phyloP scores from a whole-genome alignment of 2,888 invertebrate genomes.

The Pammene aurita region DNA sequence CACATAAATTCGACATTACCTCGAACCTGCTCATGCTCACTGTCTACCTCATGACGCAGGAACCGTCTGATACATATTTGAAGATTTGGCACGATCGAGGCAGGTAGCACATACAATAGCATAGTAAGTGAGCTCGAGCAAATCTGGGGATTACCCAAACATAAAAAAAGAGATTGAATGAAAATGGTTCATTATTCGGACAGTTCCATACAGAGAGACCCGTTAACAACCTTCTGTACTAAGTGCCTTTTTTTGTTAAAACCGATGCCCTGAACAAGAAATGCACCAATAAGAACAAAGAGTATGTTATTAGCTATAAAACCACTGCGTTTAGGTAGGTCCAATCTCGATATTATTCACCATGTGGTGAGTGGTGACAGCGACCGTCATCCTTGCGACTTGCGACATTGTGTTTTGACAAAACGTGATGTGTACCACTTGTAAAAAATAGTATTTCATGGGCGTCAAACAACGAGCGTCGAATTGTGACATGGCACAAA shows the following conservation, averaged over 20 bases:
- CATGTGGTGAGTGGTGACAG: too few relatives aligned
- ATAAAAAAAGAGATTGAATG: too few relatives aligned
- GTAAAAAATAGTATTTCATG: slow-evolving; percentile 1
- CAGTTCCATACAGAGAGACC: too few relatives aligned
- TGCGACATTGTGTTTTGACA: slow-evolving; percentile 9
- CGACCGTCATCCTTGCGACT: background rate
- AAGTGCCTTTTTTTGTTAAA: too few relatives aligned
- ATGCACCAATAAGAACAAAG: too few relatives aligned
- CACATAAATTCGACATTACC: background rate
- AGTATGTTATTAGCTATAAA: too few relatives aligned
- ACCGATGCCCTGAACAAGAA: too few relatives aligned
- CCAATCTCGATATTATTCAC: too few relatives aligned
- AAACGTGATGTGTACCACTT: background rate
- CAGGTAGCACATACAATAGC: background rate
- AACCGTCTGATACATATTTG: background rate
- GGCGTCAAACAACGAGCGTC: background rate
- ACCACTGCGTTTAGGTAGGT: too few relatives aligned
- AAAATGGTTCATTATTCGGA: too few relatives aligned
- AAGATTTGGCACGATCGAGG: background rate
- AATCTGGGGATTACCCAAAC: background rate
- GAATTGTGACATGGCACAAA: background rate
- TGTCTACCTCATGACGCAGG: background rate
- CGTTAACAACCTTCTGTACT: too few relatives aligned
- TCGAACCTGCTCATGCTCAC: background rate
- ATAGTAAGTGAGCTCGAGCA: too few relatives aligned